Base-by-base conservation (phyloP, 2,888 invertebrate genomes). In the Automeris io region DNA sequence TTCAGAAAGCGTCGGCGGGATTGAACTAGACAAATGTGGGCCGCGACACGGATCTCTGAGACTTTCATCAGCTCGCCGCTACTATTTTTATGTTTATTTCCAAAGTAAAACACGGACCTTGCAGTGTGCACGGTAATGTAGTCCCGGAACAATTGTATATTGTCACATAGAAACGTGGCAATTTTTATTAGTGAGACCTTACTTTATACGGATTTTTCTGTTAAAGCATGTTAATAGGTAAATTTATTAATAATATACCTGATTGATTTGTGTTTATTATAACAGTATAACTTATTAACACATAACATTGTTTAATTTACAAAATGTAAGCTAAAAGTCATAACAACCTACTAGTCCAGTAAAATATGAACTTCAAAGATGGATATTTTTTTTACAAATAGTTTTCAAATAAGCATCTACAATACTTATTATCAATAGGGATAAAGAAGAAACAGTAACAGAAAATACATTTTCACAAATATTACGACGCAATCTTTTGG, bases 11-110 rank as follows among this genome's bases (percentile, higher is more conserved):
- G 77, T 76, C 63, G 53, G 66, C 57, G 68, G 67, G 70, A 71
- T 76, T 71, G 64, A 70, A 60, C 74, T 71, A 66, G 70, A 65
- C 55, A 67, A 69, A 81, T 76, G 79, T 81, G 65, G 73, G 71
- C 64, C 70, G 66, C 64, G 71, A 73, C 77, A 75, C 77, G 76
- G 76, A 77, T 71, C 71, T 70, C 54, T 40, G 45, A 61, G 54
- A 54, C 54, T 58, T 62, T 65, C 58, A 59, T 58, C 57, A 51
- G 52, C 53, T 61, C 45, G 45, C 49, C 44, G 49, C 49, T 41
- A 53, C 54, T 54, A 49, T 57, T 57, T 53, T 49, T 54, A 46
- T 40, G 46, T 43, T 50, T 58, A 57, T 56, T 56, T 42, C 50
- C 41, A 43, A 53, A 49, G 42, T 37, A 34, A 39, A 51, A 42